phyloP scores from a whole-genome alignment of 2,888 invertebrate species.

The Elysia crispata region DNA sequence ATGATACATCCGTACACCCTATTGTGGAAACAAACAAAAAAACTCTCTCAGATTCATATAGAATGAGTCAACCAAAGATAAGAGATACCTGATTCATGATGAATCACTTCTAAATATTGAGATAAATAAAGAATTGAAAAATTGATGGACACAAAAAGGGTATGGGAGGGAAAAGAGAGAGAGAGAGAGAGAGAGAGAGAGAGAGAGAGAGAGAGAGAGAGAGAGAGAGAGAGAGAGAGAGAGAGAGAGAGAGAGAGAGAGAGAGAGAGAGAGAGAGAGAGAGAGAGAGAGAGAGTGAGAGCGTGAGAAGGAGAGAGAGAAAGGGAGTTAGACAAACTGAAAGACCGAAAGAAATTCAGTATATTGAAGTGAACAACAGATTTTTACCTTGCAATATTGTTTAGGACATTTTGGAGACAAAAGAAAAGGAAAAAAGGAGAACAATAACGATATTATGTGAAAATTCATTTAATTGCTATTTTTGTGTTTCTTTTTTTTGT shows the following conservation, averaged over 20 bases:
- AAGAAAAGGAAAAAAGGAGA: too few species aligned
- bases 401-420: background rate
- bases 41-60: constrained; percentile 13
- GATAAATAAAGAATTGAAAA: too few species aligned
- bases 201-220: constrained; percentile 13
- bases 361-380: too few species aligned
- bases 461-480: too few species aligned
- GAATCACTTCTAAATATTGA: too few species aligned
- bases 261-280: constrained; percentile 21
- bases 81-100: too few species aligned
- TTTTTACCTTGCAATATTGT: too few species aligned
- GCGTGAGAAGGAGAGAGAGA: background rate
- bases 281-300: constrained; percentile 9
- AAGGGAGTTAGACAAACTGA: background rate
- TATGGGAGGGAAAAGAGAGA: too few species aligned
- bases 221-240: background rate
- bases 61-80: background rate
- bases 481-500: too few species aligned
- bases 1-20: constrained; percentile 69
- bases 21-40: background rate
- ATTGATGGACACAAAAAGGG: too few species aligned
- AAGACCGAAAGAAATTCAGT: background rate
- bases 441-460: too few species aligned
- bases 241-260: constrained; percentile 5
- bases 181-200: too few species aligned